phyloP scores from a whole-genome alignment of 2,888 invertebrate species.

The Mantis religiosa region DNA sequence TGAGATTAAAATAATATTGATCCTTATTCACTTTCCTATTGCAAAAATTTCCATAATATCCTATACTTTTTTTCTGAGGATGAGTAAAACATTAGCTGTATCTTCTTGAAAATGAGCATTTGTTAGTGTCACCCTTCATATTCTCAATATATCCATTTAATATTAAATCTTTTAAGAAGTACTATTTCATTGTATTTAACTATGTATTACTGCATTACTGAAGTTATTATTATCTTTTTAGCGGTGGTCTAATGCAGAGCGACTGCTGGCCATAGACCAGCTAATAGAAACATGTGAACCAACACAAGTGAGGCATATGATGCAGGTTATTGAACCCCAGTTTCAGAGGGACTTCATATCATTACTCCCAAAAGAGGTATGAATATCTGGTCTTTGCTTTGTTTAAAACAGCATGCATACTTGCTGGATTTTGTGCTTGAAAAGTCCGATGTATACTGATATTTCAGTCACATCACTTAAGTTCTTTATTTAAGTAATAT shows the following conservation, averaged over 20 bases:
- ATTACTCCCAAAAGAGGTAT: slow-evolving; percentile 79
- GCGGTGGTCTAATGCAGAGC: slow-evolving; percentile 85
- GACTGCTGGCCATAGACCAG: slow-evolving; percentile 83
- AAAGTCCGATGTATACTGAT: no score
- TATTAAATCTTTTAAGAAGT: neutral
- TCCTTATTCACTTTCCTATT: no score
- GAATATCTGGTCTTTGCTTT: neutral
- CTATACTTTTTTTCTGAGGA: no score
- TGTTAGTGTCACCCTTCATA: no score
- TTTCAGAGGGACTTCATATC: slow-evolving; percentile 98
- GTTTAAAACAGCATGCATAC: neutral
- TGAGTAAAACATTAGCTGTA: no score
- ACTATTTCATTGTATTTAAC: neutral
- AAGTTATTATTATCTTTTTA: slow-evolving; percentile 38
- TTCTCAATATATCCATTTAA: neutral
- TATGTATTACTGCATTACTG: neutral
- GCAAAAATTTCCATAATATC: no score
- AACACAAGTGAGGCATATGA: slow-evolving; percentile 93
- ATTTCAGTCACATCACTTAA: no score
- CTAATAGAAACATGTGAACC: slow-evolving; percentile 86
- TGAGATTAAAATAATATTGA: no score
- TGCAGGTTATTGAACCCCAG: slow-evolving; percentile 96
- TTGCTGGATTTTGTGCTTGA: no score
- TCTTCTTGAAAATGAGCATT: no score
- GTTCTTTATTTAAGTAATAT: no score